Conservation (phyloP, 2,888 invertebrate genomes). For the Tortricodes alternella region DNA sequence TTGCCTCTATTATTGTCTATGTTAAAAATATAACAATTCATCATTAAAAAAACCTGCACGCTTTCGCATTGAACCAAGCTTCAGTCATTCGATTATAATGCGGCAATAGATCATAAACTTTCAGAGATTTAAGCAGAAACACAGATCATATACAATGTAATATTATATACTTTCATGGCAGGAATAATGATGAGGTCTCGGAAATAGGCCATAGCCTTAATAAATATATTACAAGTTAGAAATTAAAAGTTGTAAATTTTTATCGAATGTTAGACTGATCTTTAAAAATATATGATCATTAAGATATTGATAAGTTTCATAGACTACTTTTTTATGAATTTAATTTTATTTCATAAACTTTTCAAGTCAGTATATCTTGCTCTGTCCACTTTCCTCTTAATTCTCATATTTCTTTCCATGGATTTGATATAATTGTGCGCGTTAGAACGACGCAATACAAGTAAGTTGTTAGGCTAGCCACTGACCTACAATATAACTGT, state of each 20-base stretch:
- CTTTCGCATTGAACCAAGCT: no score
- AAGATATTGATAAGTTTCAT: constrained; percentile 67
- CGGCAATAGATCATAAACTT: no score
- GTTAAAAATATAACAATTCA: no score
- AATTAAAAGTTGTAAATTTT: constrained; percentile 70
- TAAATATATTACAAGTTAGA: constrained; percentile 49
- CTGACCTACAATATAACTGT: no score
- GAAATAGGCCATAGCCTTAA: constrained; percentile 63
- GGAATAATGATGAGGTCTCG: constrained; percentile 23
- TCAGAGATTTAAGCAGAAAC: neutral
- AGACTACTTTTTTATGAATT: constrained; percentile 58
- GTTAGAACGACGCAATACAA: constrained; percentile 1
- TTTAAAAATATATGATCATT: constrained; percentile 76
- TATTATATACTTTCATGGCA: neutral
- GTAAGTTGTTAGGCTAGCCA: no score
- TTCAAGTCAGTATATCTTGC: constrained; percentile 50
- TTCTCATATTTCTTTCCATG: constrained; percentile 59
- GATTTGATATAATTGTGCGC: constrained; percentile 43
- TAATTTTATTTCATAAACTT: constrained; percentile 51
- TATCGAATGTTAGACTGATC: constrained; percentile 82
- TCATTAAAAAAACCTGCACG: no score
- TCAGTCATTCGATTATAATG: no score
- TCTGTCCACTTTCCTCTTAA: constrained; percentile 71
- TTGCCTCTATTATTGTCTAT: no score
- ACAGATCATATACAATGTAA: neutral